Conservation (phyloP, 2,797 vertebrate species). For the Atherinosoma microstoma region DNA sequence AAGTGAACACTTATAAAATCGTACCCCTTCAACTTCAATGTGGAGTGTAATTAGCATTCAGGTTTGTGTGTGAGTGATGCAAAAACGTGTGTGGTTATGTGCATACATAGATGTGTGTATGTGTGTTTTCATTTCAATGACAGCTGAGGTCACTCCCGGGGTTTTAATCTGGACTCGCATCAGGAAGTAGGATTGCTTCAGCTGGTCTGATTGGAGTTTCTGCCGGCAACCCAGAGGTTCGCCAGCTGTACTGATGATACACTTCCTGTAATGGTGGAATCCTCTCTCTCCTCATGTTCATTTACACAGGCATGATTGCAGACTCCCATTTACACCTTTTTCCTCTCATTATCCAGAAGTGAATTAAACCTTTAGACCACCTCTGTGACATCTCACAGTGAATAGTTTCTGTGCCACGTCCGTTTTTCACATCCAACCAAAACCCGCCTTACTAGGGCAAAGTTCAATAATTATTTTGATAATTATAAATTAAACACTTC, state of each 20-base stretch:
- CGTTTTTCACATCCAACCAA: constrained; percentile 34
- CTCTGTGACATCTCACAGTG: constrained; percentile 40
- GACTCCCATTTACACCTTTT: constrained; percentile 17
- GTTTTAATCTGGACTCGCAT: constrained; percentile 78
- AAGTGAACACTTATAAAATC: too few species aligned
- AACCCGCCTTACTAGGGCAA: constrained; percentile 11
- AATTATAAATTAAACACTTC: constrained; percentile 4
- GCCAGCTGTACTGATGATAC: constrained; percentile 75
- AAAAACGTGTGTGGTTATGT: constrained; percentile 7
- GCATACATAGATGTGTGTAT: not conserved
- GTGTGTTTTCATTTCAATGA: constrained; percentile 60
- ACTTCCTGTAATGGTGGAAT: constrained; percentile 60
- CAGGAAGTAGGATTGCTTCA: constrained; percentile 71
- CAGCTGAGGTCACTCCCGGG: constrained; percentile 78
- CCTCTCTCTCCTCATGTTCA: constrained; percentile 15
- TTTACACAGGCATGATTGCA: constrained; percentile 8
- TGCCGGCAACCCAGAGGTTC: constrained; percentile 76
- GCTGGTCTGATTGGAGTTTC: constrained; percentile 72
- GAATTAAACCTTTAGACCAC: constrained; percentile 48
- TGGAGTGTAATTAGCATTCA: constrained; percentile 52
- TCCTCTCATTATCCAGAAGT: constrained; percentile 57
- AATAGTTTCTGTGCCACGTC: constrained; percentile 38
- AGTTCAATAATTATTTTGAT: constrained; percentile 24
- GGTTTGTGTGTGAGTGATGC: constrained; percentile 13
- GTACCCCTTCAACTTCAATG: constrained; percentile 29